A percentile compares a stretch with the other conserved stretches of the same genome.
These are phyloP conservation scores for Epinotia demarniana DNA, from an alignment of 2,888 invertebrate species.

Conservation along the genomic window DNA sequence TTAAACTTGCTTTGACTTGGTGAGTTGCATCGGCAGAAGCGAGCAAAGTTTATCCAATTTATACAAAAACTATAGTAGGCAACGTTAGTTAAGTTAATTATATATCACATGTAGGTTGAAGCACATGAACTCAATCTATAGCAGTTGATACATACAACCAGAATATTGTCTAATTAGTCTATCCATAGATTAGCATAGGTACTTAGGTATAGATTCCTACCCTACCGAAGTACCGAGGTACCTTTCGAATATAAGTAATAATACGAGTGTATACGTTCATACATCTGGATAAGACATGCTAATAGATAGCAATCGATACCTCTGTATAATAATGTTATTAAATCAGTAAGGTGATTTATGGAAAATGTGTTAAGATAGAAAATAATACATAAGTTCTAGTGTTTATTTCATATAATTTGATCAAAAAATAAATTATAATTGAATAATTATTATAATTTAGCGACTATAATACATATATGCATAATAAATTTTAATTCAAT, in stretches of 20 bases:
- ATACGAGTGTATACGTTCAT: not conserved
- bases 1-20: not conserved
- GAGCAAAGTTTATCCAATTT: not conserved
- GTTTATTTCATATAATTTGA: constrained; percentile 30
- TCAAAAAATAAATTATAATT: constrained; percentile 32
- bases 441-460: too few species aligned
- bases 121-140: constrained; percentile 4
- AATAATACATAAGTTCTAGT: constrained; percentile 2
- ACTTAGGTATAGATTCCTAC: not conserved
- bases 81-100: not conserved
- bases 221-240: too few species aligned
- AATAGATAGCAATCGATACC: not conserved
- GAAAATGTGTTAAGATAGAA: constrained; percentile 21
- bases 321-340: not conserved
- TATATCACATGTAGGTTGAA: not conserved
- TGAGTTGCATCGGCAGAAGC: constrained; percentile 4
- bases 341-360: not conserved
- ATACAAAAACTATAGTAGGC: not conserved
- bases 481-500: constrained; percentile 18
- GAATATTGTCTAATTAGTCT: not conserved
- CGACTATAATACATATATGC: constrained; percentile 15
- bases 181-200: not conserved
- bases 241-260: not conserved
- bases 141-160: not conserved
- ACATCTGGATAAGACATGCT: not conserved